A percentile compares a stretch with the other conserved stretches of the same genome.
phyloP scores from a whole-genome alignment of 2,797 vertebrate species.

The Orestias chungarensis region DNA sequence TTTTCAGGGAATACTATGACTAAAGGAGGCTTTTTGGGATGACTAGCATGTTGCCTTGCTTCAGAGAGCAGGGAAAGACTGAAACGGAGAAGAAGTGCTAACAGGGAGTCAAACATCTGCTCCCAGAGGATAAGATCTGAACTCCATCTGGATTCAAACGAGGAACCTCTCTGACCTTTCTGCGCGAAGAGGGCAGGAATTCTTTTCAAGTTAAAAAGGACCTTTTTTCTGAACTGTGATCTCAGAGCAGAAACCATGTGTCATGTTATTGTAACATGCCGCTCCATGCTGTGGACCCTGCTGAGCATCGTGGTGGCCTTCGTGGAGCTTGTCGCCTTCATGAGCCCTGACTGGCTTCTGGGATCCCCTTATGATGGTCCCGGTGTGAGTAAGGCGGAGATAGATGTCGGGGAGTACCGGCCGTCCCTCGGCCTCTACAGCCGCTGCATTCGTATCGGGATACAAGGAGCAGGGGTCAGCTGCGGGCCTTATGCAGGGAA shows the following conservation, averaged over 20 bases:
- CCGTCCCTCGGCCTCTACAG: constrained; percentile 92
- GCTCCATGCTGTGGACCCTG: constrained; percentile 98
- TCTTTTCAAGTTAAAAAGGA: constrained; percentile 21
- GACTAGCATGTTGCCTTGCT: constrained; percentile 16
- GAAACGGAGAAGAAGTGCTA: constrained; percentile 22
- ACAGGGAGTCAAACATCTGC: constrained; percentile 48
- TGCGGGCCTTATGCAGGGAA: constrained; percentile 91
- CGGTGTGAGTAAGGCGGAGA: constrained; percentile 32
- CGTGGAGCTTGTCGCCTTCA: constrained; percentile 94
- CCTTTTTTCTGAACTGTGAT: constrained; percentile 13
- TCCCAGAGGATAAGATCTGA: constrained; percentile 55
- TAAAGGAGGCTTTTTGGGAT: constrained; percentile 60
- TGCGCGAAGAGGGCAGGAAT: constrained; percentile 49
- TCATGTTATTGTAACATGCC: constrained; percentile 97
- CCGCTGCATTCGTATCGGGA: constrained; percentile 85
- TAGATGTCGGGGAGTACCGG: constrained; percentile 72
- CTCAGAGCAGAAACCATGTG: constrained; percentile 84
- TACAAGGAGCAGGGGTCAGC: constrained; percentile 74
- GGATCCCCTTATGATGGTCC: constrained; percentile 81
- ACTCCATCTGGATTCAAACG: constrained; percentile 49
- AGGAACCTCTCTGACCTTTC: constrained; percentile 27
- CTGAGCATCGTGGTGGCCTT: constrained; percentile 96
- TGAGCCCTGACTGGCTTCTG: constrained; percentile 94
- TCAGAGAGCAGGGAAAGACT: constrained; percentile 16
- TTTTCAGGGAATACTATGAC: constrained; percentile 47